Evolutionary conservation across 35 echinoderm and acorn worm species (phyloP).

Genomic region (Lytechinus variegatus): DNA sequence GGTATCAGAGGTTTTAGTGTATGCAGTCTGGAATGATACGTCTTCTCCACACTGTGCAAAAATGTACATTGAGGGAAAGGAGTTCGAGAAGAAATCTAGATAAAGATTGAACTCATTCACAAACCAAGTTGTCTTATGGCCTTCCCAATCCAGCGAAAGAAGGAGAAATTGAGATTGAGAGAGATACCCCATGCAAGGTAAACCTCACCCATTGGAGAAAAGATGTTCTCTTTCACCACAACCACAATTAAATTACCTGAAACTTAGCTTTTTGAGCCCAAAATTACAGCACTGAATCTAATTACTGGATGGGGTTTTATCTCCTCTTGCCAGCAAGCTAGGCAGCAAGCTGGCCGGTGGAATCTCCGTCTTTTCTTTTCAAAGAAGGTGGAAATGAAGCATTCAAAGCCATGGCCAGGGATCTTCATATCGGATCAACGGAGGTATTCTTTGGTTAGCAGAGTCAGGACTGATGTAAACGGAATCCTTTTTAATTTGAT

Average conservation of each 20-base stretch:
- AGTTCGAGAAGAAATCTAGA: background rate
- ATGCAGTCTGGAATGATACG: background rate
- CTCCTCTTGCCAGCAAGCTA: background rate
- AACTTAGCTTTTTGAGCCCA: constrained; percentile 3
- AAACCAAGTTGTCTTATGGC: background rate
- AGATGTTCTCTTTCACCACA: background rate
- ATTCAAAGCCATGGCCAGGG: background rate
- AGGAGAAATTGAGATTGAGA: background rate
- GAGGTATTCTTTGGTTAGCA: background rate
- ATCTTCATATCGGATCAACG: background rate
- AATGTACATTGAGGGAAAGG: background rate
- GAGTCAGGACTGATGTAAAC: background rate
- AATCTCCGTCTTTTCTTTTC: background rate
- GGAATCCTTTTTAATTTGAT: background rate
- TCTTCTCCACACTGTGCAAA: background rate
- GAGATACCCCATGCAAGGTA: background rate
- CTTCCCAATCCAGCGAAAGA: background rate
- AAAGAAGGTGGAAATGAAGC: background rate
- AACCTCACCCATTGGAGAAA: background rate
- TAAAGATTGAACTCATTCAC: background rate
- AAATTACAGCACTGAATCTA: background rate
- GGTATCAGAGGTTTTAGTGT: background rate
- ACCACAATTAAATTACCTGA: constrained; percentile 13
- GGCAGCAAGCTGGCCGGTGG: background rate
- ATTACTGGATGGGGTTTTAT: background rate